Conservation (phyloP, 2,888 invertebrate genomes). For the Drosophila mettleri region DNA sequence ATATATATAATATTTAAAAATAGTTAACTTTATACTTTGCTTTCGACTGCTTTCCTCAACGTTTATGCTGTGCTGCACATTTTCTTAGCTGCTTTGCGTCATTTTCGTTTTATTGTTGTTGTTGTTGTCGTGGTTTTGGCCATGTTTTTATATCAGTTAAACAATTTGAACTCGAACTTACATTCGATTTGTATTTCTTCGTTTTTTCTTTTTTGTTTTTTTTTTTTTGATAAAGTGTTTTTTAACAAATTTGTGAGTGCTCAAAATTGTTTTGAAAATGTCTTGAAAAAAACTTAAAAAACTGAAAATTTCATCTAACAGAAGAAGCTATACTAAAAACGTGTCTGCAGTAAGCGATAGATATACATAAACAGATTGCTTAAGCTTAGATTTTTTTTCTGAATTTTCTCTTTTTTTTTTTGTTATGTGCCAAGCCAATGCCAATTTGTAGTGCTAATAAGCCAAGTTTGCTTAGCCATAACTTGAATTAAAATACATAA, state of each 20-base stretch:
- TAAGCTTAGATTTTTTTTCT: constrained; percentile 12
- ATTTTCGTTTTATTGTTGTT: constrained; percentile 14
- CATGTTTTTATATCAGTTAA: constrained; percentile 28
- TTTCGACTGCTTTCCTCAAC: constrained; percentile 56
- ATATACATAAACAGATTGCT: constrained; percentile 54
- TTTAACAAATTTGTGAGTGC: not conserved
- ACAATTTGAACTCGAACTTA: constrained; percentile 20
- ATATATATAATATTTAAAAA: constrained; percentile 77
- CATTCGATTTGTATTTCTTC: not conserved
- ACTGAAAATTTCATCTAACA: not conserved
- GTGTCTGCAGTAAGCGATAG: constrained; percentile 20
- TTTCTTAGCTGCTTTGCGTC: constrained; percentile 13
- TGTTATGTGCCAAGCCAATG: constrained; percentile 8
- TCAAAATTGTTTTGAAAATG: constrained; percentile 8
- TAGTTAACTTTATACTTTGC: constrained; percentile 84
- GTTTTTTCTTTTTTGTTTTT: not conserved
- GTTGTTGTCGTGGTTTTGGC: constrained; percentile 46
- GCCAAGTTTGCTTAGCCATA: not conserved
- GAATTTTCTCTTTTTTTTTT: not conserved
- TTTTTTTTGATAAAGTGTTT: constrained; percentile 3
- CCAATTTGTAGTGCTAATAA: constrained; percentile 7
- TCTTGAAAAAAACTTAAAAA: constrained; percentile 3
- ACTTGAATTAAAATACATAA: not conserved
- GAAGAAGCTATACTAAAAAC: constrained; percentile 5
- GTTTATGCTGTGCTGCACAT: constrained; percentile 18